Percentiles rank a stretch among this genome's conserved stretches.
These are phyloP conservation scores for Orius insidiosus DNA, from an alignment of 1,140 invertebrate genomes.

Conservation along the genomic window DNA sequence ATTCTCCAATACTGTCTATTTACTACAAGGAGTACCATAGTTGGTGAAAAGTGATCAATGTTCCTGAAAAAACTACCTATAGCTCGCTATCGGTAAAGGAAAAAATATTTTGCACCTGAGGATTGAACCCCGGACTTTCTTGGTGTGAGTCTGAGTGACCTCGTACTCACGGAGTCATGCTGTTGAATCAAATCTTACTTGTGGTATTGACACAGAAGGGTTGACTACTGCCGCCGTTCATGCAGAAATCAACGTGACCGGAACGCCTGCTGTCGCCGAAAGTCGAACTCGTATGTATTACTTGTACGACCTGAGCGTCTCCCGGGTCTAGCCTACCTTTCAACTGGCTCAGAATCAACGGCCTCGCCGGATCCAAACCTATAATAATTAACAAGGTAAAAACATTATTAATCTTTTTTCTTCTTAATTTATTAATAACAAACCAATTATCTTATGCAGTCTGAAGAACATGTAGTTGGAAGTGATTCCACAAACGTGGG, in stretches of 20 bases:
- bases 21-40: too few species aligned
- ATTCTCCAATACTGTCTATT: too few species aligned
- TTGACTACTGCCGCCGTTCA: conserved; percentile 53
- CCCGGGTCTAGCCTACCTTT: conserved; percentile 43
- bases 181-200: conserved; percentile 28
- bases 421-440: not conserved
- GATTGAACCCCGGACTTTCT: too few species aligned
- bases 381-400: too few species aligned
- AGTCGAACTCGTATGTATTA: conserved; percentile 55
- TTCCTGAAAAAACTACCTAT: too few species aligned
- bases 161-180: not conserved
- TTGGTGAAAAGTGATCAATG: too few species aligned
- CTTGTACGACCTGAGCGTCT: conserved; percentile 50
- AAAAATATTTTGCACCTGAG: too few species aligned
- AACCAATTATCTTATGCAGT: conserved; percentile 40
- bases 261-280: conserved; percentile 44
- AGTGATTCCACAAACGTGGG: conserved; percentile 55
- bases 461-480: conserved; percentile 43
- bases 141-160: not conserved
- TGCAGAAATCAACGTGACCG: conserved; percentile 55
- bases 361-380: conserved; percentile 55
- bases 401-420: not conserved
- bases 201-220: conserved; percentile 51
- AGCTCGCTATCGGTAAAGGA: too few species aligned
- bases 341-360: conserved; percentile 39